These are phyloP conservation scores for Hirtodrosophila duncani DNA, from an alignment of 2,888 invertebrate species.

Conservation along the genomic window DNA sequence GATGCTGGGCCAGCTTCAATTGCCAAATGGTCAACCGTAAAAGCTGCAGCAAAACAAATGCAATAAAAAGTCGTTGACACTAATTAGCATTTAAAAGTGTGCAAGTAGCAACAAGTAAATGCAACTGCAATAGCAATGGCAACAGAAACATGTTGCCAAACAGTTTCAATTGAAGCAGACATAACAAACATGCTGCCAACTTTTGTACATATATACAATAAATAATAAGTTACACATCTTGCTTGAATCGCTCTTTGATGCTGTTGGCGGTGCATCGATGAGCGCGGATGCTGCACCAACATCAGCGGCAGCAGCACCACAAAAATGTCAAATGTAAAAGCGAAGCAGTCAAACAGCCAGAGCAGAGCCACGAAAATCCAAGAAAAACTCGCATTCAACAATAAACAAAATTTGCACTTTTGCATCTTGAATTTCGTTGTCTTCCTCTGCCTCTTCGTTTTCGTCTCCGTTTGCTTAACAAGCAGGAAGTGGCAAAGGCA, in stretches of 20 bases:
- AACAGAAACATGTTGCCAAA: conserved; percentile 10
- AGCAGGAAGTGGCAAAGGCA: conserved; percentile 62
- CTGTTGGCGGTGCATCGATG: conserved; percentile 12
- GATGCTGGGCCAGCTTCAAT: conserved; percentile 20
- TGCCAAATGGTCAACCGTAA: conserved; percentile 51
- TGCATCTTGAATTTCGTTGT: conserved; percentile 6
- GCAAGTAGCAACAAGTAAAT: conserved; percentile 17
- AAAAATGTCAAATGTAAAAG: conserved; percentile 71
- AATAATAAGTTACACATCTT: conserved; percentile 56
- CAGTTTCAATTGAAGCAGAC: conserved; percentile 43
- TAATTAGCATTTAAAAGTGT: conserved; percentile 64
- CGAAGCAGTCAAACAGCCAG: conserved; percentile 41
- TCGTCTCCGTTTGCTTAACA: conserved; percentile 62
- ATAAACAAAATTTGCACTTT: conserved; percentile 38
- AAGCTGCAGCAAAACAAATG: conserved; percentile 19
- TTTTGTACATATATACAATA: conserved; percentile 47
- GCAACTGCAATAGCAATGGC: conserved; percentile 9
- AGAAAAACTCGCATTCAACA: conserved; percentile 27
- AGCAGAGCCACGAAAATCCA: conserved; percentile 22
- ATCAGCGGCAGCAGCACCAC: conserved; percentile 18
- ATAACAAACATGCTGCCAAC: conserved; percentile 43
- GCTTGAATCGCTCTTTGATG: too few species aligned
- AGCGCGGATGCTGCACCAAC: conserved; percentile 15
- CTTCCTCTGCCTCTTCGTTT: not conserved
- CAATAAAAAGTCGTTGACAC: conserved; percentile 63